Conservation (phyloP, 2,888 invertebrate species). For the Sceliomorpha sp. region DNA sequence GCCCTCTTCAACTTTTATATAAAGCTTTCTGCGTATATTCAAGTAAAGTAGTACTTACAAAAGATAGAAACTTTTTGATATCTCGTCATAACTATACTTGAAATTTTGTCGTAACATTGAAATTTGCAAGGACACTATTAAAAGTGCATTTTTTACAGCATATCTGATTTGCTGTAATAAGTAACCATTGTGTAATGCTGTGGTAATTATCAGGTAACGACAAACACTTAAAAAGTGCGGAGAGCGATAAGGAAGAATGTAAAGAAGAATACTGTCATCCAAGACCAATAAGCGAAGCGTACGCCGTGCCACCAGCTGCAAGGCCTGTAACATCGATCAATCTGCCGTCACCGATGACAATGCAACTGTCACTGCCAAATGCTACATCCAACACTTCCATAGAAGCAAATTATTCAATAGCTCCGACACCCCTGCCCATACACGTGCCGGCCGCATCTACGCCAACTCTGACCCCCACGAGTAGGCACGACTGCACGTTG, state of each 20-base stretch:
- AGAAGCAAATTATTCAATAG: conserved; percentile 70
- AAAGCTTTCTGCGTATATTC: no score
- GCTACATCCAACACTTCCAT: conserved; percentile 54
- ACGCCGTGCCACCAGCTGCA: conserved; percentile 81
- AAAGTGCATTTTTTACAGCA: no score
- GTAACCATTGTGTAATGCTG: no score
- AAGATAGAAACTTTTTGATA: no score
- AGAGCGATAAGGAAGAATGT: conserved; percentile 23
- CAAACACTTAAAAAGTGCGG: conserved; percentile 46
- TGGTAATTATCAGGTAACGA: conserved; percentile 58
- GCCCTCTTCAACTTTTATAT: no score
- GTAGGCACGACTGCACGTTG: conserved; percentile 70
- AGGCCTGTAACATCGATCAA: conserved; percentile 77
- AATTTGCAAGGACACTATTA: no score
- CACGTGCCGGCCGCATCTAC: conserved; percentile 39
- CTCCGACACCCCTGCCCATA: conserved; percentile 69
- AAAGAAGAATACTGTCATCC: conserved; percentile 80
- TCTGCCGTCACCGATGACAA: conserved; percentile 54
- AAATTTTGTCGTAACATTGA: no score
- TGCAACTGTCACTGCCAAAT: conserved; percentile 55
- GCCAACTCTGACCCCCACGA: conserved; percentile 57
- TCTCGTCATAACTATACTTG: no score
- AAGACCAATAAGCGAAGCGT: conserved; percentile 80
- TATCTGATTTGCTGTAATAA: no score
- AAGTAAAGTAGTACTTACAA: no score